These are phyloP conservation scores for Aegotheles bennettii DNA, from an alignment of 2,113 vertebrate genomes.

Conservation along the genomic window DNA sequence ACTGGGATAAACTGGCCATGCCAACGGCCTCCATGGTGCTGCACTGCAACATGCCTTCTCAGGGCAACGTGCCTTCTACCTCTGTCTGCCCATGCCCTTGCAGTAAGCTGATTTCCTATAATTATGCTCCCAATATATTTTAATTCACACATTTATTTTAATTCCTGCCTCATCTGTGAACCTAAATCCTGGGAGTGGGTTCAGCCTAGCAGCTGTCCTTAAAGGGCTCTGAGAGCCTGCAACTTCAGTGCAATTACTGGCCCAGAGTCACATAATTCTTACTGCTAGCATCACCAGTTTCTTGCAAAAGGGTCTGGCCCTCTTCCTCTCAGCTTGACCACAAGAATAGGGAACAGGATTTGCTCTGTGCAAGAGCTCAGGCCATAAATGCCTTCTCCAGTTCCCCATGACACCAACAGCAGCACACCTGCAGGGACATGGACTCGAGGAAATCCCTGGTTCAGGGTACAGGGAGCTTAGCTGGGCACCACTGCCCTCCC, in stretches of 20 bases:
- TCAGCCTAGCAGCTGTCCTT: neutral
- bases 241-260: neutral
- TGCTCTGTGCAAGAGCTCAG: neutral
- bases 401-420: conserved; percentile 18
- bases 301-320: neutral
- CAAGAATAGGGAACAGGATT: neutral
- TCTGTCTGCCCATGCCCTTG: neutral
- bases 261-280: neutral
- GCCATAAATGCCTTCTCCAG: conserved; percentile 10
- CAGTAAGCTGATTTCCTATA: neutral
- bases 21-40: accelerated
- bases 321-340: neutral
- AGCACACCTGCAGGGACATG: neutral
- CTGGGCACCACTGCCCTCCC: neutral
- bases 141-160: neutral
- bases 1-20: neutral
- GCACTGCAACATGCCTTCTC: neutral
- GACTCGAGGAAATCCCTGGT: neutral
- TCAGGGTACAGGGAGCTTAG: neutral
- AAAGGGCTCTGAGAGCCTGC: neutral
- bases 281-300: neutral
- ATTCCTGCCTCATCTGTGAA: neutral
- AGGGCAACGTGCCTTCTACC: neutral
- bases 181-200: neutral
- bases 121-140: neutral